phyloP scores from a whole-genome alignment of 1,140 invertebrate species.

The Lucilia cuprina region DNA sequence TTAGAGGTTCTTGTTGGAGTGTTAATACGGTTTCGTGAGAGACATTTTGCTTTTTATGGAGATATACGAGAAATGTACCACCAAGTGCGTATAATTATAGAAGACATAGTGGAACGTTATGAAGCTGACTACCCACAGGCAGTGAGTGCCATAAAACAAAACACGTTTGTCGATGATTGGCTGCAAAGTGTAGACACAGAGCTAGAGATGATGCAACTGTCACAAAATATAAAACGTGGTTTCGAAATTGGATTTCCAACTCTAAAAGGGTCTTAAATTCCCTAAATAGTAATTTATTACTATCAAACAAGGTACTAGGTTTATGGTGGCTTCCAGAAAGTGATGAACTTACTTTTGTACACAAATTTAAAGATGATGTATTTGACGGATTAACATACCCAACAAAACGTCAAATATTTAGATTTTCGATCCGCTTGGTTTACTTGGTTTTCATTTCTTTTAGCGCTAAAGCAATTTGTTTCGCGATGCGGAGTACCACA shows the following conservation, averaged over 20 bases:
- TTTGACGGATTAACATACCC: too few species aligned
- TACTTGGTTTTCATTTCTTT: constrained; percentile 51
- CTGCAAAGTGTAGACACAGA: not conserved
- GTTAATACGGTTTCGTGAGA: constrained; percentile 37
- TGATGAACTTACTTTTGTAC: constrained; percentile 28
- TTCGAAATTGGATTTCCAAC: constrained; percentile 29
- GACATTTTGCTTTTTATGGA: constrained; percentile 2
- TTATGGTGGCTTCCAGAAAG: constrained; percentile 20
- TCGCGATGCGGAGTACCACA: constrained; percentile 28
- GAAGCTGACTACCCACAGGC: constrained; percentile 34
- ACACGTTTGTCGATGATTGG: constrained; percentile 18
- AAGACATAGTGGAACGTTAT: constrained; percentile 36
- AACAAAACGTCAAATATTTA: too few species aligned
- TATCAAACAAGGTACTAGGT: not conserved
- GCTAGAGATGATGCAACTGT: not conserved
- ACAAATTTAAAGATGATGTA: not conserved
- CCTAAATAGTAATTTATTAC: not conserved
- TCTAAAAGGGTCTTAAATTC: not conserved
- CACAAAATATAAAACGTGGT: not conserved
- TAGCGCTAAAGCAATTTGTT: constrained; percentile 42
- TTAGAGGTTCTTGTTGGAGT: too few species aligned
- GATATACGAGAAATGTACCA: constrained; percentile 30
- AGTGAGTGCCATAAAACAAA: not conserved
- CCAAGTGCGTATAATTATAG: not conserved
- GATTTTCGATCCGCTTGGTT: too few species aligned